Evolutionary conservation across 2,888 invertebrate species (phyloP), one percentile per base, ranked within the genome.

Genomic region (Agrypnus murinus): DNA sequence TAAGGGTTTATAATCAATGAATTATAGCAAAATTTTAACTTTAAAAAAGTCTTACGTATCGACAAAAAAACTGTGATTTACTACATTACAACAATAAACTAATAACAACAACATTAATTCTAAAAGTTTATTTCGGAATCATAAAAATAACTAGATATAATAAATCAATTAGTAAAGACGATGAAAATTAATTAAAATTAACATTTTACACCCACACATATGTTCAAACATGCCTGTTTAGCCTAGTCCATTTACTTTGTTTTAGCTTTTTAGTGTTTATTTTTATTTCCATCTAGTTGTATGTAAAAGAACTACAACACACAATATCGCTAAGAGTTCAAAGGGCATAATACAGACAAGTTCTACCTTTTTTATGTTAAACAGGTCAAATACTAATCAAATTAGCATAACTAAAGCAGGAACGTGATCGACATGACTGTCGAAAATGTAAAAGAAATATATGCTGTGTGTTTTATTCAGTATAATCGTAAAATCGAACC

Each of bases 311-410:
- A 25, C 25, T 25, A 25, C n/a, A 40, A 40, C n/a, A 40, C 15
- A 43, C 40, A 9, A 43, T 43, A 14, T 14, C 15, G 43, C 1
- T 8, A 14, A 43, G 43, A 43, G 43, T n/a, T 40, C 38, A 40
- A 40, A 12, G 38, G n/a, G 38, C n/a, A 40, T 1, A 40, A 10
- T 0, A 7, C 14, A 43, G 15, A 43, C 43, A 14, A 14, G 15
- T 43, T 15, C 8, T 15, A 43, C 43, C 15, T 12, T 10, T 40
- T 40, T 40, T 40, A 40, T 40, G 4, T 40, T 40, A 40, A 12
- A 40, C 38, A 40, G 38, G 38, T 40, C 38, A n/a, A 43, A 12
- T 43, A 15, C 15, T 14, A 43, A 43, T 43, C 14, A 43, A 43
- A 15, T 43, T 15, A 43, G 12, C 40, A 10, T 12, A 12, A 25